phyloP scores from a whole-genome alignment of 2,797 vertebrate species.

The Pseudochaenichthys georgianus region DNA sequence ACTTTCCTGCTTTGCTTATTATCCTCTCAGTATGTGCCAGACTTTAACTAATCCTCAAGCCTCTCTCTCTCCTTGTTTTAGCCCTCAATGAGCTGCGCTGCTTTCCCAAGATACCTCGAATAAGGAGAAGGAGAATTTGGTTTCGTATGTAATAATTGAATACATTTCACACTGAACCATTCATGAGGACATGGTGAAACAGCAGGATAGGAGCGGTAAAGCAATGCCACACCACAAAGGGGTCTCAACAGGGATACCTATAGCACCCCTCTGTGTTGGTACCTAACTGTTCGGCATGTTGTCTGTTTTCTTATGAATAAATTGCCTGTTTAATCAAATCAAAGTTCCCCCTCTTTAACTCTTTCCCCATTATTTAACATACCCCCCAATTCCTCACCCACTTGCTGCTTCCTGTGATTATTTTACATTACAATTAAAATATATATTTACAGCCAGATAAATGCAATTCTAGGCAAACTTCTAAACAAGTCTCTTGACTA shows the following conservation, averaged over 20 bases:
- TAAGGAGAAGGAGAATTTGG: constrained; percentile 37
- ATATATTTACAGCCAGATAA: neutral
- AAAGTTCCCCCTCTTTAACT: constrained; percentile 15
- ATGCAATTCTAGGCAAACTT: constrained; percentile 10
- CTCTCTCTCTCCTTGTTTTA: constrained; percentile 69
- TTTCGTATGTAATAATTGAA: constrained; percentile 34
- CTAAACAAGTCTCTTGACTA: neutral
- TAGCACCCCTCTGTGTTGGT: neutral
- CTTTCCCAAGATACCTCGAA: constrained; percentile 58
- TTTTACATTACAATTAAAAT: neutral
- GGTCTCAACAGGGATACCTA: constrained; percentile 8
- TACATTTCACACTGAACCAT: constrained; percentile 35
- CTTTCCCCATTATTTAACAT: constrained; percentile 51
- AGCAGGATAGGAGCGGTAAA: constrained; percentile 5
- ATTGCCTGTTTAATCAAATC: neutral
- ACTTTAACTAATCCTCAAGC: constrained; percentile 73
- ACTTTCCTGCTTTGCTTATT: constrained; percentile 71
- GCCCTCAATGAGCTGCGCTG: constrained; percentile 53
- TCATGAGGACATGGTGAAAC: constrained; percentile 13
- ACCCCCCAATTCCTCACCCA: constrained; percentile 10
- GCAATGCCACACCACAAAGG: constrained; percentile 8
- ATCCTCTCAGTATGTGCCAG: constrained; percentile 75
- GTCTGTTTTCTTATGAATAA: neutral
- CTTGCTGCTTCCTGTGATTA: constrained; percentile 3
- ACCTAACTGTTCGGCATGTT: neutral